Evolutionary conservation across 2,113 vertebrate genomes (phyloP), one percentile per base, ranked within the genome.

Genomic region (Chinchilla lanigera): DNA sequence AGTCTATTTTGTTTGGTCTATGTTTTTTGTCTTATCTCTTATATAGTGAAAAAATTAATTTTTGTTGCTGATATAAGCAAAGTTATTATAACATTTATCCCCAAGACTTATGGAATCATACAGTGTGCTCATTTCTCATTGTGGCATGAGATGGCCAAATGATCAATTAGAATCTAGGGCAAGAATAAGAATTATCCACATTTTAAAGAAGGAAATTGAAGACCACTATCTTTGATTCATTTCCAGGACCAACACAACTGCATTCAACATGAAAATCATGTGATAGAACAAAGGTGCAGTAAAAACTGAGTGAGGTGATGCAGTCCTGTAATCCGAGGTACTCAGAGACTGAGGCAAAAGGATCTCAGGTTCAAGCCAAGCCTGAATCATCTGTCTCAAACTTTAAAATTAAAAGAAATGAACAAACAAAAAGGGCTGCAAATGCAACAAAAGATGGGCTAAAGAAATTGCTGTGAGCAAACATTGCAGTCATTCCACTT

Each of bases 41-140:
- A 52, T 24, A 89, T 82, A 73, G 12, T 84, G 20, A 96, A 97
- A 10, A 77, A 54, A 81, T 60, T 65, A 87, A 58, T 73, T 86
- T 61, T 77, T 7, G 3, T 73, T 61, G 9, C 9, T 60, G 9
- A 54, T 75, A n/a, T 12, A 87, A 80, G 1, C 54, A 54, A 84
- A 2, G 7, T 71, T 83, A 2, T 16, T 56, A 26, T 86, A 82
- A 73, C 5, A 73, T 84, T 69, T 87, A 69, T 12, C 63, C 7
- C 7, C 26, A 65, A 78, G 2, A 47, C 1, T 0, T 3, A 22
- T 0, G 58, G 54, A 88, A n/a, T 1, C 24, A 73, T 19, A 86
- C 1, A 26, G 14, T 73, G 22, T 12, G 28, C 30, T 38, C n/a
- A 82, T 78, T 6, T 65, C 1, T 90, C 88, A 90, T 71, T 71